A percentile compares a stretch with the other conserved stretches of the same genome.
phyloP scores from a whole-genome alignment of 92 coral and sea anemone genomes.

The Actinostola sp. region DNA sequence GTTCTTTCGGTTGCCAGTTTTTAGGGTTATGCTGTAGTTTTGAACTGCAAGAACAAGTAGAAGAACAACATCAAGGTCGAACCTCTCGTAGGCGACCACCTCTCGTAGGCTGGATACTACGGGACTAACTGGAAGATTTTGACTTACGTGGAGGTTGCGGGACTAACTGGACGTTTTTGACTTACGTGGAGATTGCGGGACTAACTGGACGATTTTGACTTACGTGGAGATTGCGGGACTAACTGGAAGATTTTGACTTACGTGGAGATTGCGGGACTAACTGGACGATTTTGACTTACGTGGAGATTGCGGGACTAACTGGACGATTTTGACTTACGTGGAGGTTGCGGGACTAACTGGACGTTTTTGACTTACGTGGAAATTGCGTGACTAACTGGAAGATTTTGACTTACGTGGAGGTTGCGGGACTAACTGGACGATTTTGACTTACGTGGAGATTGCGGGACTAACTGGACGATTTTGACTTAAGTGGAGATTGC shows the following conservation, averaged over 20 bases:
- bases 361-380: constrained; percentile 68
- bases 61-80: background rate
- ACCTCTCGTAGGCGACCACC: constrained; percentile 1
- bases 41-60: constrained; percentile 59
- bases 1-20: constrained; percentile 82
- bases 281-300: constrained; percentile 74
- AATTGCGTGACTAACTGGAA: constrained; percentile 72
- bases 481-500: constrained; percentile 61
- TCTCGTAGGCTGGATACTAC: constrained; percentile 56
- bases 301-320: constrained; percentile 70
- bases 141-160: constrained; percentile 70
- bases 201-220: constrained; percentile 74
- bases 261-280: constrained; percentile 69
- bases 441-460: constrained; percentile 63
- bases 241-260: constrained; percentile 75
- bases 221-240: constrained; percentile 64
- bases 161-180: constrained; percentile 70
- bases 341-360: constrained; percentile 71
- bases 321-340: constrained; percentile 71
- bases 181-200: constrained; percentile 70
- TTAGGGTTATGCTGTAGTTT: constrained; percentile 76
- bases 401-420: constrained; percentile 64
- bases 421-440: constrained; percentile 75
- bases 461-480: constrained; percentile 77
- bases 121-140: constrained; percentile 78